phyloP scores from a whole-genome alignment of 2,888 invertebrate genomes.

The Drosophila quinaria region DNA sequence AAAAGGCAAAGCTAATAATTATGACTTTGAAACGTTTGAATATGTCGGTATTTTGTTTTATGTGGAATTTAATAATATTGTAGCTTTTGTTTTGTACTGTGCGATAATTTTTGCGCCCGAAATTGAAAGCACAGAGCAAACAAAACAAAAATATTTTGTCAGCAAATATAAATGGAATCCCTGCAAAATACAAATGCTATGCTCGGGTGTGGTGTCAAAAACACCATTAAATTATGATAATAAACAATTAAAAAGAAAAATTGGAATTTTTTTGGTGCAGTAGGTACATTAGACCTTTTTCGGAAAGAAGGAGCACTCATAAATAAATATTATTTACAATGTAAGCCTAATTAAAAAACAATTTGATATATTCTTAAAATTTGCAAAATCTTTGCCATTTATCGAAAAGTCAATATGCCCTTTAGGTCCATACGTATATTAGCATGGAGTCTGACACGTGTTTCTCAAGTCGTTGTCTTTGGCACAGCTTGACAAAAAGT shows the following conservation, averaged over 20 bases:
- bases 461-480: slow-evolving; percentile 13
- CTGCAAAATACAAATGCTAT: slow-evolving; percentile 39
- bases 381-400: slow-evolving; percentile 7
- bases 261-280: slow-evolving; percentile 24
- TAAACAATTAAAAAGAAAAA: slow-evolving; percentile 16
- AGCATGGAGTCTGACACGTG: slow-evolving; percentile 35
- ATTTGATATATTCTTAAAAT: background rate
- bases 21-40: too few species aligned
- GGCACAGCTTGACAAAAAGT: slow-evolving; percentile 44
- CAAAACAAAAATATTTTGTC: slow-evolving; percentile 52
- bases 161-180: slow-evolving; percentile 35
- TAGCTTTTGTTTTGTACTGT: slow-evolving; percentile 18
- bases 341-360: background rate
- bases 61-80: too few species aligned
- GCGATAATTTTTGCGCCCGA: slow-evolving; percentile 23
- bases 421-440: slow-evolving; percentile 16
- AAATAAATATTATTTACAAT: background rate
- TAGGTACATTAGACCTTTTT: slow-evolving; percentile 54
- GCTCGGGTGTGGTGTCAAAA: slow-evolving; percentile 63
- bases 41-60: slow-evolving; percentile 21
- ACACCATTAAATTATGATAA: slow-evolving; percentile 62
- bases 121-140: slow-evolving; percentile 31
- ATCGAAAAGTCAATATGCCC: slow-evolving; percentile 11
- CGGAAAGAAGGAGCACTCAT: background rate
- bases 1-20: slow-evolving; percentile 73